Evolutionary conservation across 2,113 vertebrate genomes (phyloP).

Genomic region (Phocoena phocoena): DNA sequence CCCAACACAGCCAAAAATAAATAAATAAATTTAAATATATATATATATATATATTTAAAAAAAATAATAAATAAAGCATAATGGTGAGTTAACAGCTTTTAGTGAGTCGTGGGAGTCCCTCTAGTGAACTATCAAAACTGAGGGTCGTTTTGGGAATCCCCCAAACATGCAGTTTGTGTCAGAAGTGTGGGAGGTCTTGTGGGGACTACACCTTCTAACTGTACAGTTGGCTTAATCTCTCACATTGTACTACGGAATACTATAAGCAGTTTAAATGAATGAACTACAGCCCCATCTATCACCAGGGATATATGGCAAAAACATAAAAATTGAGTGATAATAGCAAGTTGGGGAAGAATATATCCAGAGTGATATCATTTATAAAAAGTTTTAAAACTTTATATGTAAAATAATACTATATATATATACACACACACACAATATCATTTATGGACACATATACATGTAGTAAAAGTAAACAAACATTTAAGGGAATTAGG

Average conservation of each 20-base stretch:
- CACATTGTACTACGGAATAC: not conserved
- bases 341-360: not conserved
- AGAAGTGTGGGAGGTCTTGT: not conserved
- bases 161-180: not conserved
- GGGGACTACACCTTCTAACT: not conserved
- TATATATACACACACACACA: no score
- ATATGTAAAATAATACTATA: not conserved
- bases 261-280: not conserved
- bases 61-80: not conserved
- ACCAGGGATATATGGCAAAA: not conserved
- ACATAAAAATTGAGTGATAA: not conserved
- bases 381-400: not conserved
- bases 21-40: no score
- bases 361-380: not conserved
- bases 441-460: not conserved
- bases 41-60: no score
- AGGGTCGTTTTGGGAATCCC: not conserved
- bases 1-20: no score
- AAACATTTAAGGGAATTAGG: not conserved
- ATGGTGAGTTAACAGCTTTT: not conserved
- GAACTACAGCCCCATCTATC: not conserved
- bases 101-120: not conserved
- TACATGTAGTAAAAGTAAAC: not conserved
- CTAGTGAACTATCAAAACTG: not conserved
- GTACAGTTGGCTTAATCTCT: not conserved